phyloP scores from a whole-genome alignment of 2,888 invertebrate species.

The Taphrorychus bicolor region DNA sequence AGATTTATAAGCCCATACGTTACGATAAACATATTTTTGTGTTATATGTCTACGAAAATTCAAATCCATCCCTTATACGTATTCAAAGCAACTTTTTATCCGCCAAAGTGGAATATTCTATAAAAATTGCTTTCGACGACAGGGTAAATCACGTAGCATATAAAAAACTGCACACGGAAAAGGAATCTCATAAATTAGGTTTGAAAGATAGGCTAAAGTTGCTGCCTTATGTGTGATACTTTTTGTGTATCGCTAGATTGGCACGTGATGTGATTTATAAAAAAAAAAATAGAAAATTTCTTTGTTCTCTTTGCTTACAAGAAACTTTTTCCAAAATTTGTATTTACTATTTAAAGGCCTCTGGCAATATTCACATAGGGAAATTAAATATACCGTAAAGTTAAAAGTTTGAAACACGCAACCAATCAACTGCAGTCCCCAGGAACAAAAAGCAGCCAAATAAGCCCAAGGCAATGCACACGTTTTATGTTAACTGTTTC shows the following conservation, averaged over 20 bases:
- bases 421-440: constrained; percentile 16
- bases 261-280: no score
- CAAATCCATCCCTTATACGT: constrained; percentile 28
- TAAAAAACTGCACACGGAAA: not conserved
- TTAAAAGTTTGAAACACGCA: constrained; percentile 21
- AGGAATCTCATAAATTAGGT: constrained; percentile 9
- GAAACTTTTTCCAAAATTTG: no score
- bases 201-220: not conserved
- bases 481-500: constrained; percentile 14
- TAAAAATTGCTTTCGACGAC: constrained; percentile 8
- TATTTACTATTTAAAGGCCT: not conserved
- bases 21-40: constrained; percentile 38
- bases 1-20: constrained; percentile 36
- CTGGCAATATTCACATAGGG: not conserved
- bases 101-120: constrained; percentile 13
- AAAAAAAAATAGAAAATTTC: no score
- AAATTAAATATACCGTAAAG: constrained; percentile 14
- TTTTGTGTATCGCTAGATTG: not conserved
- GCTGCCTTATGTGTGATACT: not conserved
- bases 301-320: no score
- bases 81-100: constrained; percentile 25
- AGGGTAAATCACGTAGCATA: constrained; percentile 4
- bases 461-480: constrained; percentile 14
- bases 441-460: constrained; percentile 15
- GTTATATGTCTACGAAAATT: constrained; percentile 27